Evolutionary conservation across 2,797 vertebrate genomes (phyloP).

Genomic region (Rhabdomys pumilio): DNA sequence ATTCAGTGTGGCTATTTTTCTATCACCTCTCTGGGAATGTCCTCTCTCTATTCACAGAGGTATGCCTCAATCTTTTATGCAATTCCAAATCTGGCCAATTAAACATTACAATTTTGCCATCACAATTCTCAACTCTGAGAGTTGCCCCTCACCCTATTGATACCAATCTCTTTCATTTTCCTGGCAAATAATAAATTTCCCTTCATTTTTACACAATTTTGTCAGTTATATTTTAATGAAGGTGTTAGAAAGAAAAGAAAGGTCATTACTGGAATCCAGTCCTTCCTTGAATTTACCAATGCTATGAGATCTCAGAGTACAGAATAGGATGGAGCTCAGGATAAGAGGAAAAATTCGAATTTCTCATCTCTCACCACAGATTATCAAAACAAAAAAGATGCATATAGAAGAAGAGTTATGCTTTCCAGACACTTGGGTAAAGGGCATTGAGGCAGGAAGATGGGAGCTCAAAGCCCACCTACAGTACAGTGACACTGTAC

Average conservation of each 20-base stretch:
- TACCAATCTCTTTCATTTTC: background rate
- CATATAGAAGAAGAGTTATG: background rate
- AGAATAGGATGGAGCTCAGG: background rate
- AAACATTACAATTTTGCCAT: background rate
- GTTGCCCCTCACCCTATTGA: background rate
- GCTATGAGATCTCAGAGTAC: background rate
- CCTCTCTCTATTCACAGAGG: background rate
- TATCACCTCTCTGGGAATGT: background rate
- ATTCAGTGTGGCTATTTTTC: background rate
- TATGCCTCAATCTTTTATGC: background rate
- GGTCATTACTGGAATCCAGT: background rate
- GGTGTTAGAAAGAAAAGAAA: background rate
- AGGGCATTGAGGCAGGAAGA: background rate
- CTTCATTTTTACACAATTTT: background rate
- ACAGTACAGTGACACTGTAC: background rate
- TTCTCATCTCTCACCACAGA: background rate
- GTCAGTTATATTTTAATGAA: background rate
- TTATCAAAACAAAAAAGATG: background rate
- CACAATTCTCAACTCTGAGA: background rate
- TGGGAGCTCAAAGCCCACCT: background rate
- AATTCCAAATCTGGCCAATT: background rate
- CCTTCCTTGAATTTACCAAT: background rate
- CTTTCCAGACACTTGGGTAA: background rate
- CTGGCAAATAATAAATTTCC: background rate
- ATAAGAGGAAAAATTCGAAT: background rate